A percentile compares a stretch with the other conserved stretches of the same genome.
Evolutionary conservation across 2,888 invertebrate species (phyloP).

Genomic region (Eristalis tenax): DNA sequence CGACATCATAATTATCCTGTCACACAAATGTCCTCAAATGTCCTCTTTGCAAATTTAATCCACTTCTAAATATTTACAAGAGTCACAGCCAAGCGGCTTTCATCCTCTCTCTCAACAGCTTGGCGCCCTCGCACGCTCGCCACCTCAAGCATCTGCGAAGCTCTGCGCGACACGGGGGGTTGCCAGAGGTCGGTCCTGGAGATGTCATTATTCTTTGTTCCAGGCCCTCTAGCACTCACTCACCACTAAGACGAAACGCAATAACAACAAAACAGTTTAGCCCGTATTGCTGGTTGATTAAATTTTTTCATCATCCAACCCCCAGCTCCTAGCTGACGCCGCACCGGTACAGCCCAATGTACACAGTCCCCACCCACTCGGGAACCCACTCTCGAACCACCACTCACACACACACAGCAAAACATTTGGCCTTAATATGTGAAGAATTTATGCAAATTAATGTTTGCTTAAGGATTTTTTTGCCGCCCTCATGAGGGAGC

Average conservation of each 20-base stretch:
- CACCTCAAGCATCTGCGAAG: constrained; percentile 46
- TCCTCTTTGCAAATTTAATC: constrained; percentile 72
- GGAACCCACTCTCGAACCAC: constrained; percentile 11
- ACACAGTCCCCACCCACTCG: background rate
- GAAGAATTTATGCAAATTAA: constrained; percentile 81
- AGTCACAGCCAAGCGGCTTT: constrained; percentile 11
- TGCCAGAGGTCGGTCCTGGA: constrained; percentile 36
- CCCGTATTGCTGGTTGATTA: constrained; percentile 71
- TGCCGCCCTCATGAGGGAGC: constrained; percentile 50
- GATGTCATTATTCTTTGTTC: constrained; percentile 71
- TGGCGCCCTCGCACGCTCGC: background rate
- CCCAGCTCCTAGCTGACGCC: background rate
- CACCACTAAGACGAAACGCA: constrained; percentile 56
- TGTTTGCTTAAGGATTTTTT: constrained; percentile 81
- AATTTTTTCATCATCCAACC: constrained; percentile 70
- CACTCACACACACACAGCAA: constrained; percentile 45
- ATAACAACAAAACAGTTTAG: constrained; percentile 69
- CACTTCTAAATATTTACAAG: constrained; percentile 67
- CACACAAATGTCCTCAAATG: constrained; percentile 75
- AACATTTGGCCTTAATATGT: constrained; percentile 70
- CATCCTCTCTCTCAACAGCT: constrained; percentile 28
- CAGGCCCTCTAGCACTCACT: background rate
- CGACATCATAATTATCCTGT: constrained; percentile 75
- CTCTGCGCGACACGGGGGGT: constrained; percentile 6
- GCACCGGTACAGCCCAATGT: background rate